These are phyloP conservation scores for Diaprepes abbreviatus DNA, from an alignment of 2,888 invertebrate species.

Conservation along the genomic window DNA sequence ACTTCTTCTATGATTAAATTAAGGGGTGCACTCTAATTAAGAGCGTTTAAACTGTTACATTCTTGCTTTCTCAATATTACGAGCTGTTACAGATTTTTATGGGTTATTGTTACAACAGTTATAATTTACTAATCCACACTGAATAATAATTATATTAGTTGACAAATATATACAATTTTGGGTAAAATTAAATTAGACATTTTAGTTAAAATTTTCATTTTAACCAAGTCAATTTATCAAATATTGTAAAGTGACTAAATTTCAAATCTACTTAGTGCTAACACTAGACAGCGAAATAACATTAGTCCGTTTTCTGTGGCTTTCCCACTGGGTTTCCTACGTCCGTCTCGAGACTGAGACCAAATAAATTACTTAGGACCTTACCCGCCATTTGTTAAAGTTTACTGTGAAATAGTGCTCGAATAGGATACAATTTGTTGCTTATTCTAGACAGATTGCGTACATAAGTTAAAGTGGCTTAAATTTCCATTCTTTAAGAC, in stretches of 20 bases:
- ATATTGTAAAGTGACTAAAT: constrained; percentile 4
- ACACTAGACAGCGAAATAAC: constrained; percentile 20
- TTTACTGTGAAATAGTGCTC: constrained; percentile 23
- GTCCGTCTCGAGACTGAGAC: constrained; percentile 23
- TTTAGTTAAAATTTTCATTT: too few relatives aligned
- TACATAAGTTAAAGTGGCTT: constrained; percentile 4
- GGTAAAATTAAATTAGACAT: too few relatives aligned
- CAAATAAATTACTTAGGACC: constrained; percentile 36
- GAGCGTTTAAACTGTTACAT: too few relatives aligned
- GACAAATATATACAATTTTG: too few relatives aligned
- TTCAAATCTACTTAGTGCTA: constrained; percentile 22
- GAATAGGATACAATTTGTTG: constrained; percentile 19
- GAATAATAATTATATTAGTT: too few relatives aligned
- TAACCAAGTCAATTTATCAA: constrained; percentile 5
- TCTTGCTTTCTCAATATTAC: too few relatives aligned
- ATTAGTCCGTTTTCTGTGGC: constrained; percentile 34
- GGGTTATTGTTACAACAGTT: too few relatives aligned
- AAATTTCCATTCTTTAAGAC: not conserved
- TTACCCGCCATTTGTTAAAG: constrained; percentile 36
- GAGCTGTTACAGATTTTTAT: too few relatives aligned
- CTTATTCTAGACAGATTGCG: constrained; percentile 13
- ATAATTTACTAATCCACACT: too few relatives aligned
- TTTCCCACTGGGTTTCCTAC: constrained; percentile 18
- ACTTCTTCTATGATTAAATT: too few relatives aligned
- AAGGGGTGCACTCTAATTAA: too few relatives aligned